These are phyloP conservation scores for Caradrina kadenii DNA, from an alignment of 2,888 invertebrate genomes.

Conservation along the genomic window DNA sequence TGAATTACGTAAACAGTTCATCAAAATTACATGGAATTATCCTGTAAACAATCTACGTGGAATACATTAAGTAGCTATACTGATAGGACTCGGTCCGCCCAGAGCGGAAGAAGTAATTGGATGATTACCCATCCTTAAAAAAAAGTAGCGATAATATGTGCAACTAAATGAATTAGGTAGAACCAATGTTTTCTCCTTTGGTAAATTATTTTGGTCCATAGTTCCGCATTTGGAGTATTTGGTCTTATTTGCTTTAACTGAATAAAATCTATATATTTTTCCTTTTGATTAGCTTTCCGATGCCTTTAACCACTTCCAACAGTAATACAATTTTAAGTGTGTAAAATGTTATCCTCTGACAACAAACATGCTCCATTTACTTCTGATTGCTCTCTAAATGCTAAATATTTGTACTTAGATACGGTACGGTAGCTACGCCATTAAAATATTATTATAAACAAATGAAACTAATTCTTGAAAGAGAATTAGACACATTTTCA, in stretches of 20 bases:
- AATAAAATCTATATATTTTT: background rate
- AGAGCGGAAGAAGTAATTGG: no score
- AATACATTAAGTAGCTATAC: background rate
- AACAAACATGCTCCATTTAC: background rate
- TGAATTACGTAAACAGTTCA: slow-evolving; percentile 2
- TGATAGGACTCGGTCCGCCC: no score
- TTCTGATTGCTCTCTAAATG: background rate
- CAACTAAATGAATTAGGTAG: no score
- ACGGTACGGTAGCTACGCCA: background rate
- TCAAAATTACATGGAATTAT: background rate
- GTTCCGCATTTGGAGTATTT: background rate
- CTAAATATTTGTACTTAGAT: background rate
- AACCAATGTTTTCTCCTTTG: background rate
- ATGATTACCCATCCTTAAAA: no score
- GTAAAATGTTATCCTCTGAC: background rate
- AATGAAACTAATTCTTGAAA: slow-evolving; percentile 9
- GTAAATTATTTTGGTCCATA: background rate
- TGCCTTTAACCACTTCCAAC: no score
- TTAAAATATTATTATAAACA: slow-evolving; percentile 17
- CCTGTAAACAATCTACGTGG: background rate
- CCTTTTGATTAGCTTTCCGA: background rate
- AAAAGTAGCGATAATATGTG: no score
- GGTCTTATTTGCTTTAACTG: background rate
- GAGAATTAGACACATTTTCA: background rate
- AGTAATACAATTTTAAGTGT: no score